A percentile compares a stretch with the other conserved stretches of the same genome.
Evolutionary conservation across 2,797 vertebrate genomes (phyloP).

Genomic region (Protonibea diacanthus): DNA sequence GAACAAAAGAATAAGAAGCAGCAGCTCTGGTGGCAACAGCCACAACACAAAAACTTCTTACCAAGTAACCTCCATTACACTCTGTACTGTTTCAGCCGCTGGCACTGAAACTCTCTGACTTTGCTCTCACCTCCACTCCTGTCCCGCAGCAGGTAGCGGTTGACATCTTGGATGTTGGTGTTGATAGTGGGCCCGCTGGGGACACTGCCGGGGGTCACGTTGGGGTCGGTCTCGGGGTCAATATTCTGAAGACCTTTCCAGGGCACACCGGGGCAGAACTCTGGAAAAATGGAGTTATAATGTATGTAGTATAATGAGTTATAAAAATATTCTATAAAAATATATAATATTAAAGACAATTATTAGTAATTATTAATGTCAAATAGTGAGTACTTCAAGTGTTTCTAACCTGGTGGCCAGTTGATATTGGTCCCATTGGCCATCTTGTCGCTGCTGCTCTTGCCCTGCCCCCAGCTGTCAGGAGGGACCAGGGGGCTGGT

Average conservation of each 20-base stretch:
- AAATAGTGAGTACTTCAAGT: neutral
- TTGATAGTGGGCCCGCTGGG: constrained; percentile 97
- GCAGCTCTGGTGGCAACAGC: constrained; percentile 39
- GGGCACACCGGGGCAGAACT: constrained; percentile 98
- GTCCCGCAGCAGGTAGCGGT: constrained; percentile 95
- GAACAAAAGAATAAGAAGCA: constrained; percentile 64
- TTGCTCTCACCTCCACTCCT: constrained; percentile 92
- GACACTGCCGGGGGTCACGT: constrained; percentile 97
- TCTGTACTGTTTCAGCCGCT: neutral
- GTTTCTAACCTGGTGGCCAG: constrained; percentile 94
- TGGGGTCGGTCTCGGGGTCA: constrained; percentile 97
- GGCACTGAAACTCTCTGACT: neutral
- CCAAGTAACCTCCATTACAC: neutral
- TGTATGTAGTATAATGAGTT: too few relatives aligned
- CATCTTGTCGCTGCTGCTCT: constrained; percentile 95
- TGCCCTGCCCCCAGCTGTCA: constrained; percentile 97
- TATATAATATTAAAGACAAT: neutral
- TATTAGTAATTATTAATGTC: neutral
- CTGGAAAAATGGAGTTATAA: constrained; percentile 75
- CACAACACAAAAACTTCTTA: neutral
- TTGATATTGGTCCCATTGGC: constrained; percentile 97
- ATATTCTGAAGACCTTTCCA: constrained; percentile 99
- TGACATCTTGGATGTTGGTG: constrained; percentile 98
- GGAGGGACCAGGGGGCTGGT: constrained; percentile 93
- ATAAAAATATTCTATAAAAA: neutral